Evolutionary conservation across 1,140 invertebrate genomes (phyloP), one percentile per base, ranked within the genome.

Genomic region (Aphidius ervi): DNA sequence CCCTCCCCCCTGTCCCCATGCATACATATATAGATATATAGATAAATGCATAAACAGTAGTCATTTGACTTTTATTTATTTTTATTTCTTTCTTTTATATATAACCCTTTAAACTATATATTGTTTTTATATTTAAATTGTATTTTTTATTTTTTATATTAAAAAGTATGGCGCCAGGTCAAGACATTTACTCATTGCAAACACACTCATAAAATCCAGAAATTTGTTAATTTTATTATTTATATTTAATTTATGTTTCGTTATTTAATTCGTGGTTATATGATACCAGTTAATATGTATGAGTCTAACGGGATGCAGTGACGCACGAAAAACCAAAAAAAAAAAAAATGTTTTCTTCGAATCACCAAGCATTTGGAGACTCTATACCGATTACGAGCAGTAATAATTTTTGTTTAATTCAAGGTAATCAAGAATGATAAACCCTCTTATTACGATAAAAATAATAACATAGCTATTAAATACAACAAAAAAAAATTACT

Each of bases 241-340:
- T 31, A 31, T 31, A 31, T 31, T 31, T 31, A 31, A 31, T 31
- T 31, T 31, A 31, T 31, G 2, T 31, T 31, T 31, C 16, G 16
- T 31, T 31, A 31, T 31, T 31, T 31, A 31, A 4, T 31, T 31
- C 2, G 23, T 31, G 10, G 53, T 49, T 7, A 9, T 43, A 9
- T 46, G 56, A 49, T 31, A 5, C 39, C 66, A 63, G 53, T 61
- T 63, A 46, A 68, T 63, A 57, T 41, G 47, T 63, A 57, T 41
- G 47, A 60, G 53, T 58, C 10, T 71, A 71, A 71, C 69, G 69
- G 69, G 66, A 70, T 56, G 59, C 55, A 49, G 62, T 68, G 68
- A 70, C 67, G 68, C 67, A 31, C 23, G 23, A 31, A 31, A 31
- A 66, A 70, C 54, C 63, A 31, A 60, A 63, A 46, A 72, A 71